Evolutionary conservation across 35 echinoderm and acorn worm genomes (phyloP), one percentile per base, ranked within the genome.

Genomic region (Acanthaster planci): DNA sequence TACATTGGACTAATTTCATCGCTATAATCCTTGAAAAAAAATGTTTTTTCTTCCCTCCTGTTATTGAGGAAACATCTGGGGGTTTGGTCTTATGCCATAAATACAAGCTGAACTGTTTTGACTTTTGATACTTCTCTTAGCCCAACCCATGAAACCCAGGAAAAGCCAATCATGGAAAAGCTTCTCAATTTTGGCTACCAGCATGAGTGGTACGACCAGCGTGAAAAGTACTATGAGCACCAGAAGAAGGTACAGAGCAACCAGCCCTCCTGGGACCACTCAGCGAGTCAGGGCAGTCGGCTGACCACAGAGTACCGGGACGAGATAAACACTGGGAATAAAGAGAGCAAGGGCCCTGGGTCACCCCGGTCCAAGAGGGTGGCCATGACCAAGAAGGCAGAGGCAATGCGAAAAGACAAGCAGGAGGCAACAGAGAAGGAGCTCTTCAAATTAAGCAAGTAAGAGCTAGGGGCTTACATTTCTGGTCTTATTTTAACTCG

Each of bases 271-370:
- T 90, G 78, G 47, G 80, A 80, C 19, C 19, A 59, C 56, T 8
- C 52, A 6, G 19, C 52, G 39, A 77, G 38, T 38, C 57, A 52
- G 60, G 57, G 59, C 27, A 82, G 88, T 17, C 84, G 85, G 29
- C 79, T 77, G 22, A 93, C 60, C 29, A 93, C 95, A 15, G 95
- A 98, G 64, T 98, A 98, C 77, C 59, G 91, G 77, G 95, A 98
- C 34, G 80, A 87, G 40, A 97, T 92, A 72, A 93, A 78, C 78
- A 93, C 88, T 29, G 7, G 86, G 67, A 38, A 90, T 47, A 16
- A 55, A 23, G 23, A 55, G 58, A 68, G 19, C 27, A 31, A 27
- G 37, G 40, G 29, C 51, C 39, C 47, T 38, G 21, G 21, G 40
- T 10, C 1, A 8, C 35, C 51, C 12, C 38, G 37, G 4, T n/a